Conservation (phyloP, 2,113 vertebrate species). For the Uropsilus gracilis region DNA sequence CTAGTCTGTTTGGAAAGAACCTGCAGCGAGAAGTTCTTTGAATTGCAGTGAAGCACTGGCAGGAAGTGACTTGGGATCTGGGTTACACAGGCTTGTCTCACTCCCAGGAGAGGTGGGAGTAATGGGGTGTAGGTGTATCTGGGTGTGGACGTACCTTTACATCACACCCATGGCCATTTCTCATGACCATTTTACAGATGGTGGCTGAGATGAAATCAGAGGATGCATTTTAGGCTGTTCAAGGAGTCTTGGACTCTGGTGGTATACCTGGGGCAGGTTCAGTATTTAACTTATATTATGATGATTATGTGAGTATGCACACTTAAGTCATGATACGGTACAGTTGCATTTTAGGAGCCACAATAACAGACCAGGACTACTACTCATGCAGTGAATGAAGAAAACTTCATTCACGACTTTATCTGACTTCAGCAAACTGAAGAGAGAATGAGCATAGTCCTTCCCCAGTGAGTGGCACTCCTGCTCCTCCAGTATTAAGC, state of each 20-base stretch:
- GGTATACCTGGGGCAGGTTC: not conserved
- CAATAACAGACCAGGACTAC: too few relatives aligned
- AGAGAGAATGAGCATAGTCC: too few relatives aligned
- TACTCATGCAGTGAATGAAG: too few relatives aligned
- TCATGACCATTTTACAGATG: not conserved
- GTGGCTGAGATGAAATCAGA: not conserved
- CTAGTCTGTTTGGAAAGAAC: conserved; percentile 76
- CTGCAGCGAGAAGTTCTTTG: conserved; percentile 73
- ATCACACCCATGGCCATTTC: not conserved
- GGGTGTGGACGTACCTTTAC: not conserved
- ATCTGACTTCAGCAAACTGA: too few relatives aligned
- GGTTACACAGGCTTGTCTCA: conserved; percentile 22
- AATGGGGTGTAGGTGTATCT: not conserved
- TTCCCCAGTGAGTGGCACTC: too few relatives aligned
- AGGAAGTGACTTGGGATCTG: conserved; percentile 73
- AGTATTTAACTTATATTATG: not conserved
- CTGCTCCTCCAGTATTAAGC: too few relatives aligned
- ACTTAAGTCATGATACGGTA: not conserved
- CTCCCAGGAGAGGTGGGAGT: conserved; percentile 15
- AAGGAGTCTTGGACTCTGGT: not conserved
- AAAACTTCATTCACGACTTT: too few relatives aligned
- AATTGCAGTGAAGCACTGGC: conserved; percentile 57
- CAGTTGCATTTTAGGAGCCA: not conserved
- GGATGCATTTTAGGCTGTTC: not conserved
- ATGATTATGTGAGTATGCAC: not conserved